Percentiles rank a stretch among this genome's conserved stretches.
phyloP scores from a whole-genome alignment of 1,140 invertebrate species.

The Oedothorax gibbosus region DNA sequence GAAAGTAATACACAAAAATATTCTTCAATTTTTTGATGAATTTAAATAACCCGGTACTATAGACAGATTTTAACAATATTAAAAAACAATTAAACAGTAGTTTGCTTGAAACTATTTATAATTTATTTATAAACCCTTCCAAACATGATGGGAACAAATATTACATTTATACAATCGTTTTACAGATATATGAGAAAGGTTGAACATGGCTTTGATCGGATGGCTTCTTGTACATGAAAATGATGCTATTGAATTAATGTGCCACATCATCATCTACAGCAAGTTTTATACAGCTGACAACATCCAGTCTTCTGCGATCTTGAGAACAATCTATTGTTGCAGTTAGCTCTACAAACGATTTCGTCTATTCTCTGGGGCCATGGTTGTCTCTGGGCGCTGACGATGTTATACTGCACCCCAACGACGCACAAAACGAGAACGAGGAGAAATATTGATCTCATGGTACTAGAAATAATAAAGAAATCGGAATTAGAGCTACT shows the following conservation, averaged over 20 bases:
- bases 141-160: no score
- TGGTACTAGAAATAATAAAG: conserved; percentile 27
- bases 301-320: conserved; percentile 10
- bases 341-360: not conserved
- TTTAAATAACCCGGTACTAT: no score
- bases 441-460: conserved; percentile 14
- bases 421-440: conserved; percentile 15
- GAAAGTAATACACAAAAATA: no score
- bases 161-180: no score
- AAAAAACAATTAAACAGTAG: no score
- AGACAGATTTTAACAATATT: no score
- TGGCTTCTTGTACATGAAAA: no score
- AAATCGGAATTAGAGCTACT: not conserved
- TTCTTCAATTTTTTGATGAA: no score
- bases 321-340: not conserved
- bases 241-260: not conserved
- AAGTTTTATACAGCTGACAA: conserved; percentile 22
- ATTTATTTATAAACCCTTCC: no score
- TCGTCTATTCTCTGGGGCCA: conserved; percentile 10
- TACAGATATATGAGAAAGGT: no score
- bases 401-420: not conserved
- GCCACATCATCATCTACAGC: not conserved
- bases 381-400: not conserved
- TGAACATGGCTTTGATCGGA: no score
- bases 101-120: no score